phyloP scores from a whole-genome alignment of 2,797 vertebrate genomes.

The Pseudopleuronectes americanus region DNA sequence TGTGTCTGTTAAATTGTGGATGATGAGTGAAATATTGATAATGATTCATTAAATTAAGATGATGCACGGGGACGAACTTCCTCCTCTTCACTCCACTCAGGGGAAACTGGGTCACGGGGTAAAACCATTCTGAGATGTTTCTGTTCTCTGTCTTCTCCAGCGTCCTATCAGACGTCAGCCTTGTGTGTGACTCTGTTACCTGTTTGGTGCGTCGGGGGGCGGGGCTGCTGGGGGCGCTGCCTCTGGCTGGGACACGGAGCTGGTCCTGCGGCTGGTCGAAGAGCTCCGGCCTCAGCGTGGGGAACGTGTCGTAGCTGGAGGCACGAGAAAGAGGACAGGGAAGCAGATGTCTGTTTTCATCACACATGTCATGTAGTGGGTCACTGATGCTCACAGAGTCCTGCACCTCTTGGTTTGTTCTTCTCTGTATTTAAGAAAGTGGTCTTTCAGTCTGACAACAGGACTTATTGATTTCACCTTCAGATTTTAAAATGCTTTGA shows the following conservation, averaged over 20 bases:
- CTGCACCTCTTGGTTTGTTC: too few species aligned
- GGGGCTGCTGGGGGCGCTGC: conserved; percentile 92
- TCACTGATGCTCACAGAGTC: too few species aligned
- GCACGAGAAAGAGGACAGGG: neutral
- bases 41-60: conserved; percentile 37
- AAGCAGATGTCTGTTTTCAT: neutral
- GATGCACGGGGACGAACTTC: neutral
- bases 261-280: conserved; percentile 90
- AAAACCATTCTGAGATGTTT: neutral
- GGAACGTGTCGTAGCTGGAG: conserved; percentile 91
- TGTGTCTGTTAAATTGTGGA: conserved; percentile 28
- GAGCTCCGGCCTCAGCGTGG: conserved; percentile 84
- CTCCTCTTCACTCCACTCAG: neutral
- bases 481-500: too few species aligned
- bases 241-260: conserved; percentile 83
- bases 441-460: too few species aligned
- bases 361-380: too few species aligned
- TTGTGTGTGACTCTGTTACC: conserved; percentile 67
- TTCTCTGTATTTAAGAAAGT: too few species aligned
- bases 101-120: conserved; percentile 44
- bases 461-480: too few species aligned
- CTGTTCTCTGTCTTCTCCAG: neutral
- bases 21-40: conserved; percentile 58
- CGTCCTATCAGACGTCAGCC: too few species aligned
- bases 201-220: conserved; percentile 94